Evolutionary conservation across 2,113 vertebrate species (phyloP), one percentile per base, ranked within the genome.

Genomic region (Crocuta crocuta): DNA sequence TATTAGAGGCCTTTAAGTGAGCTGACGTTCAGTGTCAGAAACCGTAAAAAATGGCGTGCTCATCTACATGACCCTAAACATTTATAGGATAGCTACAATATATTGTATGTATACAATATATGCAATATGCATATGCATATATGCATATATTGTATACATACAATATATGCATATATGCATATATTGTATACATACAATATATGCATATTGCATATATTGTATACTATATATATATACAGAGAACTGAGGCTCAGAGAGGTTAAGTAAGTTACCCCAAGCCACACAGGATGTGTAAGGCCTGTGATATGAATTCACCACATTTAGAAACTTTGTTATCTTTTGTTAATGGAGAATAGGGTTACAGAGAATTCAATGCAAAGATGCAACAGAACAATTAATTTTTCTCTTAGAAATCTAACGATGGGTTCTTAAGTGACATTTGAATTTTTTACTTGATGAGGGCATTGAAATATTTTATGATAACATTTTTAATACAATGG

Each of bases 401-500:
- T n/a, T 48, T 26, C 91, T 94, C 82, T 70, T 1, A 95, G 50
- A 91, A 55, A 17, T 7, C 74, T 80, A 89, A 70, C 5, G 16
- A 31, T n/a, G 53, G 83, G 0, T 48, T 95, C 31, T 55, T 91
- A 76, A 80, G 7, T 79, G 74, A 79, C 48, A 78, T 91, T 88
- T 87, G 63, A 97, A 63, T 84, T 50, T 68, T 95, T 95, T 91
- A 66, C 48, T 73, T 71, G 35, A 85, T n/a, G 70, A 28, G 45
- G 88, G 16, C 28, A 68, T 5, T 39, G 45, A 89, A 87, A 70
- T 43, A 13, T 45, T 84, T 96, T 73, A 55, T 39, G 35, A 63
- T 58, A 66, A 63, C 10, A 80, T 28, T 92, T 48, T 90, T 85
- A 86, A 78, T 48, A 48, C 28, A 74, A 61, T n/a, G 61, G 78